Conservation (phyloP, 2,113 vertebrate genomes). For the Talpa occidentalis region DNA sequence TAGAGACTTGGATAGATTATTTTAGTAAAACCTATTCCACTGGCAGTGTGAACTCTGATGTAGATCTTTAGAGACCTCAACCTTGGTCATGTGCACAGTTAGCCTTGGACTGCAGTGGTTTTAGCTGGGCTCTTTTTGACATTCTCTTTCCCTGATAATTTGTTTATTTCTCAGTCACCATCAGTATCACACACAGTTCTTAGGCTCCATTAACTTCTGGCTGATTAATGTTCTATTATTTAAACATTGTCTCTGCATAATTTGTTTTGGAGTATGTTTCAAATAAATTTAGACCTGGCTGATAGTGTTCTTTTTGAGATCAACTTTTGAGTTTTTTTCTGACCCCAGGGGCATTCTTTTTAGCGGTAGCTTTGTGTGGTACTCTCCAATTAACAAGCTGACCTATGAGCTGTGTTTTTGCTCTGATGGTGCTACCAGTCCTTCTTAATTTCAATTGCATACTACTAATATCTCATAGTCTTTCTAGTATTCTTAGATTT, state of each 20-base stretch:
- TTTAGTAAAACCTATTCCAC: neutral
- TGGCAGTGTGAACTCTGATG: neutral
- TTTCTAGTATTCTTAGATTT: neutral
- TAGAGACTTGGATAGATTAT: too few species aligned
- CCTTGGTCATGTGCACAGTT: neutral
- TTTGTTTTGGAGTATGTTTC: neutral
- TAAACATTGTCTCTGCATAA: neutral
- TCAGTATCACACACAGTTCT: neutral
- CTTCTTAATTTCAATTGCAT: neutral
- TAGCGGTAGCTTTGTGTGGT: neutral
- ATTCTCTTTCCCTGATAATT: neutral
- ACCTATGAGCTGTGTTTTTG: neutral
- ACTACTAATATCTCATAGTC: neutral
- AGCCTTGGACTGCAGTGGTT: fast-evolving
- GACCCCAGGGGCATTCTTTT: neutral
- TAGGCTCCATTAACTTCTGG: neutral
- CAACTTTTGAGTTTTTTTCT: neutral
- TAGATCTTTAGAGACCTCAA: neutral
- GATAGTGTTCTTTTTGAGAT: neutral
- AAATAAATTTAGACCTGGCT: neutral
- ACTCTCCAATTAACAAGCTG: neutral
- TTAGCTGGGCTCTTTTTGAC: neutral
- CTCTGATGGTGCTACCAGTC: neutral
- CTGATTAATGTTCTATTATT: neutral
- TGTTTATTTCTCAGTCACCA: neutral